These are phyloP conservation scores for Hemithea aestivaria DNA, from an alignment of 2,888 invertebrate species.

Conservation along the genomic window DNA sequence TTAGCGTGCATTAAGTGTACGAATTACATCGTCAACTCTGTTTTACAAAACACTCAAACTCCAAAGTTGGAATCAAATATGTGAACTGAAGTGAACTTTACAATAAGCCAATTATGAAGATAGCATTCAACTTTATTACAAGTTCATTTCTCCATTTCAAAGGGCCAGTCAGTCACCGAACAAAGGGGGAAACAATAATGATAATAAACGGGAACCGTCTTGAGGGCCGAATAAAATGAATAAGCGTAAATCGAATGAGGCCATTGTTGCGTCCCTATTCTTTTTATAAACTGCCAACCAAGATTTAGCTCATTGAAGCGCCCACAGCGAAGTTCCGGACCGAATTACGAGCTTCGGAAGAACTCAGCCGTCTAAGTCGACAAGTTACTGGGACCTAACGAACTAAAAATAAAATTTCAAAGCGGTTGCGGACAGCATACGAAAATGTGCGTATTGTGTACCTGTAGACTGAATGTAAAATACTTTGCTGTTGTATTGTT, in stretches of 20 bases:
- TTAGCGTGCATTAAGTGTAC: too few relatives aligned
- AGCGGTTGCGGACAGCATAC: slow-evolving; percentile 34
- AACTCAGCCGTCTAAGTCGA: slow-evolving; percentile 36
- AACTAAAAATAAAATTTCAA: slow-evolving; percentile 47
- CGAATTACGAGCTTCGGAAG: slow-evolving; percentile 55
- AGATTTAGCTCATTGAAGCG: slow-evolving; percentile 50
- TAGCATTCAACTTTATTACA: slow-evolving; percentile 30
- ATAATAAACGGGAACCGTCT: slow-evolving; percentile 42
- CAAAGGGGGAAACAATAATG: slow-evolving; percentile 45
- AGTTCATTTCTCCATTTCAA: slow-evolving; percentile 33
- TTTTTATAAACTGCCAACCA: slow-evolving; percentile 54
- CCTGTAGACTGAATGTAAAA: slow-evolving; percentile 24
- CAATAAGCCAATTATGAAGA: slow-evolving; percentile 31
- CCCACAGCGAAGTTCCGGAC: slow-evolving; percentile 50
- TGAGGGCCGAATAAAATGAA: slow-evolving; percentile 40
- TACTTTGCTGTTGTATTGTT: too few relatives aligned
- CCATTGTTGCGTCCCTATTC: slow-evolving; percentile 47
- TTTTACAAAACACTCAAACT: too few relatives aligned
- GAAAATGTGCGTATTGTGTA: slow-evolving; percentile 29
- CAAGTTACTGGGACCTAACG: slow-evolving; percentile 40
- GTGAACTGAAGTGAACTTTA: slow-evolving; percentile 14
- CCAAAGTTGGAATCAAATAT: slow-evolving; percentile 15
- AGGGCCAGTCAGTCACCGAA: slow-evolving; percentile 33
- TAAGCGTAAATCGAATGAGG: slow-evolving; percentile 59
- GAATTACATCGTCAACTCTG: too few relatives aligned